Evolutionary conservation across 2,797 vertebrate genomes (phyloP), one percentile per base, ranked within the genome.

Genomic region (Sebastes steindachneri): DNA sequence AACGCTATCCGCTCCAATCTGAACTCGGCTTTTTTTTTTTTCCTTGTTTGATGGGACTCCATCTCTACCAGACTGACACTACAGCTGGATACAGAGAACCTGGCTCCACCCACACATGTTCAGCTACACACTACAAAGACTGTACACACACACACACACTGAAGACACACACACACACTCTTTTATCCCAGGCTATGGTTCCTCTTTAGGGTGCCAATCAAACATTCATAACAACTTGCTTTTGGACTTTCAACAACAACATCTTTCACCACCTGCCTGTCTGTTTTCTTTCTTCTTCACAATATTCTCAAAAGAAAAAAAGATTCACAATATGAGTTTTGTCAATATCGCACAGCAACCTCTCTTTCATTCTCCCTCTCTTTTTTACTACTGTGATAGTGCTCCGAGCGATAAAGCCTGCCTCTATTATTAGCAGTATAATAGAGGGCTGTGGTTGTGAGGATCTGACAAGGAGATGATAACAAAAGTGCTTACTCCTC

Each of bases 401-500:
- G 89, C 92, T 89, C 79, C 41, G 19, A 90, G 82, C 12, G 81
- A 91, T 90, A 91, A 91, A 85, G 77, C 86, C 82, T 68, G 85
- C 76, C 87, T 92, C 89, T 94, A 92, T 92, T 93, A 92, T 92
- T 93, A 92, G 92, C 80, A 59, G 82, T 76, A 83, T 92, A 94
- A 93, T 89, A 83, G 83, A 93, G 84, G 89, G 83, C 82, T 86
- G 76, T 85, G 86, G 82, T 80, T 88, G 89, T 80, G 82, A 84
- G 82, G 84, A 91, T 93, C 87, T 92, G 92, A 93, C 92, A 93
- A 89, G 89, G 83, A 92, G 90, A 93, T 89, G 91, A 93, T 93
- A 94, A 92, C 87, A 82, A 91, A 93, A 94, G 88, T 90, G 92
- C 93, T 93, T 90, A 92, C 86, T 91, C 91, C 88, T 88, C 83